phyloP scores from a whole-genome alignment of 2,113 vertebrate genomes.

The human region DNA sequence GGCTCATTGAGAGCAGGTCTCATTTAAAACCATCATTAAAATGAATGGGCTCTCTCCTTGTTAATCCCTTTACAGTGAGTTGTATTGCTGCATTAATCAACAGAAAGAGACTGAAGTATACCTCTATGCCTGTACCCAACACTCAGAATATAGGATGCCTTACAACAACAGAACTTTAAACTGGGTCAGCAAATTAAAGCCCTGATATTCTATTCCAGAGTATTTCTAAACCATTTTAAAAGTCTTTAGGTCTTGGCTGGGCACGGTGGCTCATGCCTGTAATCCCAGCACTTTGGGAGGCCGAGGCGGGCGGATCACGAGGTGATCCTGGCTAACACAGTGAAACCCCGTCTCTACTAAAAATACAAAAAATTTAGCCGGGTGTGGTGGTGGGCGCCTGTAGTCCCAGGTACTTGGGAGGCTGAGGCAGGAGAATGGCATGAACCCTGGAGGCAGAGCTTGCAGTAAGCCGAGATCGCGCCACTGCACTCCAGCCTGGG shows the following conservation, averaged over 20 bases:
- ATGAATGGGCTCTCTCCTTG: background rate
- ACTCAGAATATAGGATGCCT: background rate
- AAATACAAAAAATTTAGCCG: too few species aligned
- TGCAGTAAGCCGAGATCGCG: too few species aligned
- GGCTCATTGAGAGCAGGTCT: background rate
- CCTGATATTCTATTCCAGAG: background rate
- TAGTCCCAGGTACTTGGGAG: too few species aligned
- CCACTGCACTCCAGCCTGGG: too few species aligned
- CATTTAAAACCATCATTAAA: slow-evolving; percentile 28
- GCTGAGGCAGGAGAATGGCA: too few species aligned
- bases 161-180: background rate
- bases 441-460: too few species aligned
- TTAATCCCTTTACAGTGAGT: background rate
- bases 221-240: background rate
- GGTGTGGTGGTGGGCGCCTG: too few species aligned
- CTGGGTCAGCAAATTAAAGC: background rate
- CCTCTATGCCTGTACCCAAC: background rate
- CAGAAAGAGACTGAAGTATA: background rate
- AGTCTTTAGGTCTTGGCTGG: background rate
- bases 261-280: too few species aligned
- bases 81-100: background rate
- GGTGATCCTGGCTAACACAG: too few species aligned
- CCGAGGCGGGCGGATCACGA: too few species aligned
- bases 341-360: too few species aligned
- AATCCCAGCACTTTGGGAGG: too few species aligned